phyloP scores from a whole-genome alignment of 2,888 invertebrate species.

The Octonoba sinensis region DNA sequence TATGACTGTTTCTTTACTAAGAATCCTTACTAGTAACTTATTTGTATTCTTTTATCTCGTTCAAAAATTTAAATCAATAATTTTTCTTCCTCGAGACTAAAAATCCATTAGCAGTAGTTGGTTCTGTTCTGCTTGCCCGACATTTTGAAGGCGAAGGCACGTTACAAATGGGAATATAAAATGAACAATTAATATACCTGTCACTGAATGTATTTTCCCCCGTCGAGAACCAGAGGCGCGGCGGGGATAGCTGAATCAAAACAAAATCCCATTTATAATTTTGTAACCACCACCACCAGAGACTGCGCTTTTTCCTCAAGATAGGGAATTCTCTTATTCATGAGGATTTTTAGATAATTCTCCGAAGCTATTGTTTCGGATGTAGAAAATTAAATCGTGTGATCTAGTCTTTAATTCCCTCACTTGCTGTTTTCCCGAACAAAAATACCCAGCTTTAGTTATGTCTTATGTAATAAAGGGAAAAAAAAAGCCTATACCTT shows the following conservation, averaged over 20 bases:
- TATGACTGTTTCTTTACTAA: too few relatives aligned
- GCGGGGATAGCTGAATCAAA: constrained; percentile 15
- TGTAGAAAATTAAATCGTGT: too few relatives aligned
- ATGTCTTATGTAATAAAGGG: too few relatives aligned
- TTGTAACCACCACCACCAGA: not conserved
- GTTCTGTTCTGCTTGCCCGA: constrained; percentile 17
- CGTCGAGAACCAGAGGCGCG: constrained; percentile 14
- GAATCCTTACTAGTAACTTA: too few relatives aligned
- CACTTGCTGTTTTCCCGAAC: too few relatives aligned
- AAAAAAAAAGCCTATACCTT: too few relatives aligned
- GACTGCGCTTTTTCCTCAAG: not conserved
- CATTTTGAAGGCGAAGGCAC: not conserved
- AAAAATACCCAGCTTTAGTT: too few relatives aligned
- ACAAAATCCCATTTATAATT: constrained; percentile 34
- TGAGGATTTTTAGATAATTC: not conserved
- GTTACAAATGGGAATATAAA: constrained; percentile 55
- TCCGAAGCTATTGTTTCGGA: too few relatives aligned
- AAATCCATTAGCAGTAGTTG: not conserved
- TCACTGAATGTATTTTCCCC: constrained; percentile 53
- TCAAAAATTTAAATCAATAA: too few relatives aligned
- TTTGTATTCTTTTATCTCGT: too few relatives aligned
- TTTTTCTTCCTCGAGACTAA: not conserved
- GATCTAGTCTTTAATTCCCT: too few relatives aligned
- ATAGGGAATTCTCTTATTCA: not conserved
- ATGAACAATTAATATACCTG: constrained; percentile 59